Base-by-base conservation (phyloP, 2,888 invertebrate genomes). In the Amphipoea oculea region DNA sequence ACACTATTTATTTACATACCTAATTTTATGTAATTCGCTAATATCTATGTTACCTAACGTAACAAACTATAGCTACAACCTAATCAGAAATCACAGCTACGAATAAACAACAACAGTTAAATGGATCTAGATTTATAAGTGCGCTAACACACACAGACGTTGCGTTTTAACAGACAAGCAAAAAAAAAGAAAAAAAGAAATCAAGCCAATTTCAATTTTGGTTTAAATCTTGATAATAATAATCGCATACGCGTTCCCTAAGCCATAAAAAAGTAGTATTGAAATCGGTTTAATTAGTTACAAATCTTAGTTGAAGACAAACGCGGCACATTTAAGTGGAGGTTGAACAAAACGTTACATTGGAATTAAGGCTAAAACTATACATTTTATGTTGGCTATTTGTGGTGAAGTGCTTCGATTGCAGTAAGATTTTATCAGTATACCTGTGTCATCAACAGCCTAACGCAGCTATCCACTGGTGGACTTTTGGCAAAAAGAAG, bases 381-480 rank as follows among this genome's bases (percentile, higher is more conserved):
- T 68, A 68, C 36, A 76, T 23, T 57, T 73, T 66, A 57, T 74
- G 82, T 60, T 65, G 29, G 11, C 77, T 65, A 65, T 66, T 70
- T 67, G 60, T 51, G 40, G 65, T 81, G 67, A 70, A 63, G 84
- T 78, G 84, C 83, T 79, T 68, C 51, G 79, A 76, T 80, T 76
- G 72, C 74, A 84, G 81, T 81, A 77, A 77, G 84, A 81, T 65
- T 71, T 77, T 84, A 84, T 84, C 84, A 84, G 84, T 81, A 84
- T 84, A 84, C 76, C 82, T 79, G 78, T 69, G 84, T 36, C 67
- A 42, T 6, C 69, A 73, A 73, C 80, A 78, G 84, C 48, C 20
- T 79, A 66, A 78, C 45, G 78, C 60, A 68, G 82, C 57, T 78
- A 48, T 67, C 76, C 75, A 70, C 54, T 75, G 76, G 17, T 48